A percentile compares a stretch with the other conserved stretches of the same genome.
Evolutionary conservation across 2,888 invertebrate species (phyloP).

Genomic region (Amphipoea oculea): DNA sequence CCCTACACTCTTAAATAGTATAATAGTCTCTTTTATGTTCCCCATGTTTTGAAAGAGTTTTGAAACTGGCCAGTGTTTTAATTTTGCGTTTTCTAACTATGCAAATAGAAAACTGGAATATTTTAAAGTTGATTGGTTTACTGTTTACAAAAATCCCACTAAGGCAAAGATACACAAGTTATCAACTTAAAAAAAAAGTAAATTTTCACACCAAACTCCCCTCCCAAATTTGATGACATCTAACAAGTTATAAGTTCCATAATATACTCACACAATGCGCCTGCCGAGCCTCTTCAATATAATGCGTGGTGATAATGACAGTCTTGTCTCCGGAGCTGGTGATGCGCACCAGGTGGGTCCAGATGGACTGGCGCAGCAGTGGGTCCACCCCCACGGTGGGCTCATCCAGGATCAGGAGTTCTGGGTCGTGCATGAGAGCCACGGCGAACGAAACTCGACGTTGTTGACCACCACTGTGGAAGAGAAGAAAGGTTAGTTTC

Average conservation of each 20-base stretch:
- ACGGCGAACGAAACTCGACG: constrained; percentile 97
- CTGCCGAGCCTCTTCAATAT: constrained; percentile 98
- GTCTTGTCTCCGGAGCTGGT: constrained; percentile 97
- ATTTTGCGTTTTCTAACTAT: not conserved
- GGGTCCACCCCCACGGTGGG: constrained; percentile 98
- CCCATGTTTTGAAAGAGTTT: not conserved
- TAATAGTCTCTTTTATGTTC: not conserved
- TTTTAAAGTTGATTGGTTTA: not conserved
- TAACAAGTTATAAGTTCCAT: not conserved
- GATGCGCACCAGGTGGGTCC: constrained; percentile 97
- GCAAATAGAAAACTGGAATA: not conserved
- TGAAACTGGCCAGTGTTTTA: not conserved
- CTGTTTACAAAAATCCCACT: not conserved
- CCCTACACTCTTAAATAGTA: not conserved
- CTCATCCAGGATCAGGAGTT: constrained; percentile 97
- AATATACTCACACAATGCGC: constrained; percentile 94
- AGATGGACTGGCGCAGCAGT: constrained; percentile 96
- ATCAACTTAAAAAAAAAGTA: no score
- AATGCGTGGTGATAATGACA: constrained; percentile 95
- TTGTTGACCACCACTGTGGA: constrained; percentile 96
- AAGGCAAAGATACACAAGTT: no score
- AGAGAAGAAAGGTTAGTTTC: constrained; percentile 27
- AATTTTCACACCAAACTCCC: not conserved
- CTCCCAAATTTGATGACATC: not conserved
- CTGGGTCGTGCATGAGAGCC: constrained; percentile 97